A percentile compares a stretch with the other conserved stretches of the same genome.
phyloP scores from a whole-genome alignment of 2,113 vertebrate genomes.

The Malurus alboscapulatus region DNA sequence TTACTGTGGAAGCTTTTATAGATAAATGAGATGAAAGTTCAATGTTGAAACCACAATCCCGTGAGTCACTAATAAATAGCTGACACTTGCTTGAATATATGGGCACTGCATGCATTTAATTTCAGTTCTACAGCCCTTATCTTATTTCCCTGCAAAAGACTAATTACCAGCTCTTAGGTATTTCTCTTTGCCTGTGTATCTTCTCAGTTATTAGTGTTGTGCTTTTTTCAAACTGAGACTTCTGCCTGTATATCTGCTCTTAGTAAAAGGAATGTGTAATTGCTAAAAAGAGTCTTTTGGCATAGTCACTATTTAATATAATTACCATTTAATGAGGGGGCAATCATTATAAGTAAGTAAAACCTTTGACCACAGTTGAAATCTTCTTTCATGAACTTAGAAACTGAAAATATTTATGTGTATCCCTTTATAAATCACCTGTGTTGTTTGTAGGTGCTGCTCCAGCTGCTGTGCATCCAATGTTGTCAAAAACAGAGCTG shows the following conservation, averaged over 20 bases:
- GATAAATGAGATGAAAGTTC: background rate
- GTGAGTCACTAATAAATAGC: background rate
- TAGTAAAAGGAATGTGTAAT: background rate
- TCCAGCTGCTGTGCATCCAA: background rate
- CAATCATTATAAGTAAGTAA: background rate
- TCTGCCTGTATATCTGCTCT: background rate
- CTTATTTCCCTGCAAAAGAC: background rate
- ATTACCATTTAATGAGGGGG: background rate
- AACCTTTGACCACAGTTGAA: background rate
- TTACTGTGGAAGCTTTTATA: background rate
- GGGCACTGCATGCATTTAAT: background rate
- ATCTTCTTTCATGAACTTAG: background rate
- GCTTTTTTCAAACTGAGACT: background rate
- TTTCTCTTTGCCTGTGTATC: background rate
- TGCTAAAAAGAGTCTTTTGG: background rate
- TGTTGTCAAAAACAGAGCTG: background rate
- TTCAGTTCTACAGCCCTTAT: background rate
- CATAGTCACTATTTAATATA: background rate
- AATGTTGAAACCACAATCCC: background rate
- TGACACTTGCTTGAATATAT: background rate
- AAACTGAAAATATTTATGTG: background rate
- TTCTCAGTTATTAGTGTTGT: background rate
- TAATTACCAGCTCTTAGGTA: background rate
- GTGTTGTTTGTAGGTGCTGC: background rate
- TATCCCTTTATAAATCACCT: background rate